Evolutionary conservation across 2,888 invertebrate genomes (phyloP).

Genomic region (Ctenicera cuprea): DNA sequence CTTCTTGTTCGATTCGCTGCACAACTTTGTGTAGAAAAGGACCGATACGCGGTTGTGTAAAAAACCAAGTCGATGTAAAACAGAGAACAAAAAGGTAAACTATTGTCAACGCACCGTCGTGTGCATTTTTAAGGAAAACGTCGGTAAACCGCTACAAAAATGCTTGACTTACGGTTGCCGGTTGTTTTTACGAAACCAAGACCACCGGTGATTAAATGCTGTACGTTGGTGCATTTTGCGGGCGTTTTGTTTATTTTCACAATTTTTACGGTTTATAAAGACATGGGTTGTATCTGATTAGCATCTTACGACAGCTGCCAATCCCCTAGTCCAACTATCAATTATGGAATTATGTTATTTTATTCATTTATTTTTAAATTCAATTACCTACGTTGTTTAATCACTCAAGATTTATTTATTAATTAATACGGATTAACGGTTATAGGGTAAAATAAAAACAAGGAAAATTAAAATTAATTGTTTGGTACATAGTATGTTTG

Average conservation of each 20-base stretch:
- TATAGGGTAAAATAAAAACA: not conserved
- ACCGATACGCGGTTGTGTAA: slow-evolving; percentile 33
- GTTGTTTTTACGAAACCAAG: slow-evolving; percentile 61
- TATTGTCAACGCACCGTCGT: slow-evolving; percentile 64
- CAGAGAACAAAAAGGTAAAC: slow-evolving; percentile 61
- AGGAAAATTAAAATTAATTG: not conserved
- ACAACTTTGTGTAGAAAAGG: slow-evolving; percentile 27
- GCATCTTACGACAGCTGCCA: slow-evolving; percentile 43
- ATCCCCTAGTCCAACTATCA: slow-evolving; percentile 32
- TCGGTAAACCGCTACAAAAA: slow-evolving; percentile 62
- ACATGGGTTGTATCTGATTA: slow-evolving; percentile 33
- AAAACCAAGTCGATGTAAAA: slow-evolving; percentile 48
- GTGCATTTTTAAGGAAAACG: slow-evolving; percentile 63
- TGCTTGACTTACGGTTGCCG: slow-evolving; percentile 63
- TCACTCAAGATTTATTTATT: slow-evolving; percentile 12
- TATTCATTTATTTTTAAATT: slow-evolving; percentile 13
- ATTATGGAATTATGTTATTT: slow-evolving; percentile 36
- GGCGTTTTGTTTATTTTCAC: slow-evolving; percentile 28
- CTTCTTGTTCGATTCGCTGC: slow-evolving; percentile 29
- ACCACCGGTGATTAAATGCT: slow-evolving; percentile 65
- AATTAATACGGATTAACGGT: slow-evolving; percentile 30
- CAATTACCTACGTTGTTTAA: slow-evolving; percentile 23
- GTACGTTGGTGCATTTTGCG: slow-evolving; percentile 30
- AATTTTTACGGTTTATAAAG: slow-evolving; percentile 38
- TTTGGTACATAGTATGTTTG: slow-evolving; percentile 15